Conservation (phyloP, 1,140 invertebrate genomes). For the Dufourea novaeangliae region DNA sequence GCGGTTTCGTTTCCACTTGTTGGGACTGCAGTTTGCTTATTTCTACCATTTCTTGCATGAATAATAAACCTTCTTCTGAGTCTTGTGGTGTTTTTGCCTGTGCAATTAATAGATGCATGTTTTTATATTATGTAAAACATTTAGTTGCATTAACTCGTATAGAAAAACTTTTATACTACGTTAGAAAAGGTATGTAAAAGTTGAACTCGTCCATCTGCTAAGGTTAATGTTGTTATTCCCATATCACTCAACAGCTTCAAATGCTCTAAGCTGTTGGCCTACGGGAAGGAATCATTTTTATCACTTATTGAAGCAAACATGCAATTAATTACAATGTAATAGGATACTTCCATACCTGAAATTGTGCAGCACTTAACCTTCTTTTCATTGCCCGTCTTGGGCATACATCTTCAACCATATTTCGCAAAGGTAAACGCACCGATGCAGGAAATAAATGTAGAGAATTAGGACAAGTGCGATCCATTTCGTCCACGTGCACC, state of each 20-base stretch:
- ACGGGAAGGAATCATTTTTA: constrained; percentile 61
- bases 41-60: constrained; percentile 99
- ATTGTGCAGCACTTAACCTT: constrained; percentile 87
- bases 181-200: constrained; percentile 92
- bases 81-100: constrained; percentile 92
- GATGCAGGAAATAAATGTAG: constrained; percentile 91
- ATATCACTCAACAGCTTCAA: constrained; percentile 93
- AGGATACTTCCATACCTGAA: constrained; percentile 81
- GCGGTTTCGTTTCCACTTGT: constrained; percentile 83
- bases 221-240: constrained; percentile 95
- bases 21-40: constrained; percentile 88
- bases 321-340: neutral
- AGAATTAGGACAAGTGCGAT: constrained; percentile 93
- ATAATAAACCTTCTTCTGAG: constrained; percentile 95
- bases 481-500: constrained; percentile 80
- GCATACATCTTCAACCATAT: constrained; percentile 92
- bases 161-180: constrained; percentile 81
- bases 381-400: constrained; percentile 84
- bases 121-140: constrained; percentile 3
- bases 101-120: constrained; percentile 8
- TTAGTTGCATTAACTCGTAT: constrained; percentile 14
- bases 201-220: constrained; percentile 94
- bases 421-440: constrained; percentile 89
- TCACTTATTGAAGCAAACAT: constrained; percentile 5
- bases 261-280: constrained; percentile 94